Evolutionary conservation across 30 jellyfish, hydroid and myxozoan species (phyloP).

Genomic region (Mastigias papua): DNA sequence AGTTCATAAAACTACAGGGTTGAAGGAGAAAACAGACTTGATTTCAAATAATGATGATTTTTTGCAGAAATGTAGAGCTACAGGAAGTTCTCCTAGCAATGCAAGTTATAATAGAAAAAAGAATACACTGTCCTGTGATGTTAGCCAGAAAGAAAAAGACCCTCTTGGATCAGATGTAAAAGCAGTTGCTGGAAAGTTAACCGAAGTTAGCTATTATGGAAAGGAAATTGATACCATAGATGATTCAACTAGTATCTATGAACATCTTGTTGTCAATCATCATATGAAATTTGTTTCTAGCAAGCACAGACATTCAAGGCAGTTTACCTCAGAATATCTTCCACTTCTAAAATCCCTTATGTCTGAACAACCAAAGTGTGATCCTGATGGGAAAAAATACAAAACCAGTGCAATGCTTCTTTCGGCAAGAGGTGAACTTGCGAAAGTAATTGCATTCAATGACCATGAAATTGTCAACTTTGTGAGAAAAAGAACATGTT

Average conservation of each 20-base stretch:
- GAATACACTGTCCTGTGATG: background rate
- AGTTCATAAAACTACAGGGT: background rate
- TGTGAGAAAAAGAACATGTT: background rate
- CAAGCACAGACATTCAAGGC: conserved; percentile 32
- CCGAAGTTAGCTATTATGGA: background rate
- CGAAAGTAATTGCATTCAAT: conserved; percentile 35
- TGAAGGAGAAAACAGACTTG: background rate
- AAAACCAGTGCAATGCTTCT: conserved; percentile 17
- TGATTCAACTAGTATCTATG: background rate
- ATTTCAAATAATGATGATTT: too few species aligned
- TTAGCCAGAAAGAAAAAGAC: background rate
- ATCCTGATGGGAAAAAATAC: conserved; percentile 23
- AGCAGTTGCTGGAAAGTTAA: background rate
- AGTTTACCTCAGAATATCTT: conserved; percentile 33
- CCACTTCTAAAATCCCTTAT: conserved; percentile 10
- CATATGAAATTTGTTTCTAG: conserved; percentile 44
- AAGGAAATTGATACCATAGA: background rate
- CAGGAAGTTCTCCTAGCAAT: too few species aligned
- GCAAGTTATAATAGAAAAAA: background rate
- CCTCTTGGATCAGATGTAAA: background rate
- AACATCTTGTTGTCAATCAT: conserved; percentile 10
- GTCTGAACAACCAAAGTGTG: conserved; percentile 7
- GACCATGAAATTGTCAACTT: background rate
- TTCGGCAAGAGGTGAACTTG: conserved; percentile 53
- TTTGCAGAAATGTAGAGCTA: too few species aligned